These are phyloP conservation scores for Listronotus bonariensis DNA, from an alignment of 1,140 invertebrate species.

Conservation along the genomic window DNA sequence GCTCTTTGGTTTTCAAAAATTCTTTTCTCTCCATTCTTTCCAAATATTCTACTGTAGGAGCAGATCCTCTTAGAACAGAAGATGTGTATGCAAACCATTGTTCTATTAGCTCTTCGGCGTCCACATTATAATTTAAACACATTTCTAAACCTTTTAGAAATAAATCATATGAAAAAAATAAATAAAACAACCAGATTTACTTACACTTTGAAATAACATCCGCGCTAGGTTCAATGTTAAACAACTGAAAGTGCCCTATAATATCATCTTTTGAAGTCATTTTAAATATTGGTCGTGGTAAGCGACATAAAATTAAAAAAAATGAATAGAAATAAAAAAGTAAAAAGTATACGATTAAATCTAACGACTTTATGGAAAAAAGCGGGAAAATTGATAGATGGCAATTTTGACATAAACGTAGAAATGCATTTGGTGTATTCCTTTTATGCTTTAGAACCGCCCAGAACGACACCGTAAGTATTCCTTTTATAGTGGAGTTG, in stretches of 20 bases:
- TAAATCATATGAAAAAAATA: conserved; percentile 7
- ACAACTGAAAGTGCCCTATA: conserved; percentile 20
- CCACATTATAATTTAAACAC: conserved; percentile 62
- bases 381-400: no score
- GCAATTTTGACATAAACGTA: no score
- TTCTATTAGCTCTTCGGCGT: conserved; percentile 67
- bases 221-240: conserved; percentile 14
- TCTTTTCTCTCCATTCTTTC: conserved; percentile 66
- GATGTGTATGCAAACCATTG: conserved; percentile 70
- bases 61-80: conserved; percentile 62
- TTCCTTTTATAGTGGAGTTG: no score
- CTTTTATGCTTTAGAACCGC: no score
- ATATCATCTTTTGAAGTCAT: conserved; percentile 28
- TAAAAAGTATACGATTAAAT: no score
- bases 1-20: conserved; percentile 57
- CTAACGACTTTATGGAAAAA: no score
- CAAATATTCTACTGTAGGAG: conserved; percentile 62
- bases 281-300: no score
- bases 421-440: no score
- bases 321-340: no score
- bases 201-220: conserved; percentile 20
- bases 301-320: no score
- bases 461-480: no score
- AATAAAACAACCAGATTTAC: background rate
- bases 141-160: conserved; percentile 60